phyloP scores from a whole-genome alignment of 2,113 vertebrate species.

The Lophochroa leadbeateri region DNA sequence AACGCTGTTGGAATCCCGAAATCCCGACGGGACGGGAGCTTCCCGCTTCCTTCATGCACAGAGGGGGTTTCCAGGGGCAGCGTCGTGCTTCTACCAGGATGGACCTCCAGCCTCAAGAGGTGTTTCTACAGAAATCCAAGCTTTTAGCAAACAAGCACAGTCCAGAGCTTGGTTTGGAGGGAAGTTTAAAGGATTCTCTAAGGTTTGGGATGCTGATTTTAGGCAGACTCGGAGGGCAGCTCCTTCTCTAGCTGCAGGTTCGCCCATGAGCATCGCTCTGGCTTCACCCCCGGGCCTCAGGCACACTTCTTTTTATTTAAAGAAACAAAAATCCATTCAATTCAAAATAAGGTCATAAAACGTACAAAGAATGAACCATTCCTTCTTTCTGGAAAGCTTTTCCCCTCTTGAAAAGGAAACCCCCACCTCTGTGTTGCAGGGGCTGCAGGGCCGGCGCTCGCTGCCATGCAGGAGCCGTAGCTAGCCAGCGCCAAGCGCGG shows the following conservation, averaged over 20 bases:
- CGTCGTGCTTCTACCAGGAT: not conserved
- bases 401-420: fast-evolving
- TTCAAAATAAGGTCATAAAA: not conserved
- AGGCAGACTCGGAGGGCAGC: not conserved
- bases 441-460: not conserved
- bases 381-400: not conserved
- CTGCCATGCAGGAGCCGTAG: conserved; percentile 79
- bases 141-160: not conserved
- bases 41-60: not conserved
- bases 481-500: conserved; percentile 49
- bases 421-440: not conserved
- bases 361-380: fast-evolving
- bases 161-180: not conserved
- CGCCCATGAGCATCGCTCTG: not conserved
- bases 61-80: not conserved
- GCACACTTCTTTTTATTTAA: not conserved
- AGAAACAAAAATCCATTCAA: not conserved
- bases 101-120: not conserved
- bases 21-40: not conserved
- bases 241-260: not conserved
- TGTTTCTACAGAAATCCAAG: not conserved
- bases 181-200: fast-evolving
- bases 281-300: not conserved
- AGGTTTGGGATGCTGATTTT: not conserved
- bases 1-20: not conserved